Base-by-base conservation (phyloP, 2,797 vertebrate genomes). In the Ambastaia sidthimunki region DNA sequence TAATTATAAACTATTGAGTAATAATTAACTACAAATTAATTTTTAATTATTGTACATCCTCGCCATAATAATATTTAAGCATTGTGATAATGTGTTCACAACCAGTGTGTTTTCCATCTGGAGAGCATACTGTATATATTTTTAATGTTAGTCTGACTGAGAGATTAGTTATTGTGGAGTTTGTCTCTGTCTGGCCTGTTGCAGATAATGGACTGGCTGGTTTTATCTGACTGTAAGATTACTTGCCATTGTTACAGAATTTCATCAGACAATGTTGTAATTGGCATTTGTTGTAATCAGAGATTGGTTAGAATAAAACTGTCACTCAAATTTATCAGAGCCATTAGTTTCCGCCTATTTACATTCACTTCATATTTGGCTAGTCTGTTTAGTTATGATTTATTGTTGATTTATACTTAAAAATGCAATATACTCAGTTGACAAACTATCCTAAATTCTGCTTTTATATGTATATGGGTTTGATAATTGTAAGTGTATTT, bases 251-350 rank as follows among this genome's bases (percentile, higher is more conserved):
- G 72, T 83, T 66, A 34, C 67, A 71, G 67, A 41, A 18, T 66
- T 66, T 59, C 72, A 82, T 65, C 67, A 76, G 76, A 28, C 67
- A 72, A 28, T 66, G 31, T 63, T 80, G 67, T 80, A 71, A 76
- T 76, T 80, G 74, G 72, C 72, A 72, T 78, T 71, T n/a, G 59
- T 80, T 74, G 48, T 76, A 66, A 72, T 71, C 67, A 60, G 59
- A 72, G 63, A 71, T 57, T 57, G 72, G 77, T 47, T 72, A 57
- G 69, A 76, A 66, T 78, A 16, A 59, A 34, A 59, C 72, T 28
- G 82, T 83, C 82, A 80, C 82, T 76, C 82, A 80, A 52, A 28
- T 11, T 13, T 41, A 76, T 74, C 74, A 34, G 23, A 66, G 28
- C 52, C 34, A 78, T 76, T 80, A 52, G 71, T 76, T 71, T 76